Conservation (phyloP, 2,113 vertebrate genomes). For the Paramisgurnus dabryanus region DNA sequence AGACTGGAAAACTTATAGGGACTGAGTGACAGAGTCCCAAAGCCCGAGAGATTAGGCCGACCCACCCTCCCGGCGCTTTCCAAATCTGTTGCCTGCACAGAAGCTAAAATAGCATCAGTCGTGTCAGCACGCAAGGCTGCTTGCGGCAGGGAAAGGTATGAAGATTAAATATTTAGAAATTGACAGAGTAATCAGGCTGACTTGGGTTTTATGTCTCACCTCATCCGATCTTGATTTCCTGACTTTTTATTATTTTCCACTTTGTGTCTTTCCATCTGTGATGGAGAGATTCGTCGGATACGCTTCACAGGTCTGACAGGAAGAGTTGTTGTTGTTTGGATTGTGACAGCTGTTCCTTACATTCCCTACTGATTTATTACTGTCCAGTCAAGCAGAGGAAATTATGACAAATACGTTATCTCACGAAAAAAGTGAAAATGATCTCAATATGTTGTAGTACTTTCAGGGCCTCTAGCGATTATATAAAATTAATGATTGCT, state of each 20-base stretch:
- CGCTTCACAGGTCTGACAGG: conserved; percentile 14
- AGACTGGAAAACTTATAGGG: neutral
- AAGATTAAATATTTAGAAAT: conserved; percentile 50
- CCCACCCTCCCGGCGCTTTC: conserved; percentile 6
- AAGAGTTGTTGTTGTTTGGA: conserved; percentile 27
- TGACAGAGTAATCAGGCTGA: conserved; percentile 39
- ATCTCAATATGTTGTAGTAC: neutral
- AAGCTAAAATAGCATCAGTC: conserved; percentile 49
- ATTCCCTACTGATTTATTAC: conserved; percentile 34
- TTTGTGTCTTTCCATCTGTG: neutral
- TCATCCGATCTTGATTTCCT: neutral
- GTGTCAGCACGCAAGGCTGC: conserved; percentile 53
- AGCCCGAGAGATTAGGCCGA: conserved; percentile 7
- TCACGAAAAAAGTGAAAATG: neutral
- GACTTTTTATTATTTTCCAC: neutral
- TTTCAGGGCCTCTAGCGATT: too few species aligned
- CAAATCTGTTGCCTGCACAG: conserved; percentile 43
- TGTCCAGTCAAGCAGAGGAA: neutral
- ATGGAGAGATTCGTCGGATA: conserved; percentile 5
- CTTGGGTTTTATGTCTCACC: neutral
- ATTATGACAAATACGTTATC: conserved; percentile 1
- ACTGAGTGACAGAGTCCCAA: conserved; percentile 27
- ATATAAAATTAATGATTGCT: too few species aligned
- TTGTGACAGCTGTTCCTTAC: conserved; percentile 8
- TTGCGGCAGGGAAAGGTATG: conserved; percentile 36